Base-by-base conservation (phyloP, 2,888 invertebrate genomes). In the Schizaphis graminum region DNA sequence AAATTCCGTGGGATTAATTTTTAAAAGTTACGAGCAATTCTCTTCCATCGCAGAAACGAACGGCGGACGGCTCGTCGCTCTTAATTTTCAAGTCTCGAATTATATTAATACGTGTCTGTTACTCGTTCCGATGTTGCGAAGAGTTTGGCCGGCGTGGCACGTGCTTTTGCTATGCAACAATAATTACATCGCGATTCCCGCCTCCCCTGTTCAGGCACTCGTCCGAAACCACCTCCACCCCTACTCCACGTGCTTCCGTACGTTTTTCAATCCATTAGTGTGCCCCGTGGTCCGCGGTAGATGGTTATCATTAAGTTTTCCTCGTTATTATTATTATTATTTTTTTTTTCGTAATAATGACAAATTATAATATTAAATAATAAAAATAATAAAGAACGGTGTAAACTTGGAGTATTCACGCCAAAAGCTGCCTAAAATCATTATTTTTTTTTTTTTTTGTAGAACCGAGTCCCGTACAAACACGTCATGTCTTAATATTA, bases 231-330 rank as follows among this genome's bases (percentile, higher is more conserved):
- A 1, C 2, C 7, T 0, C 35, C 35, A n/a, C 2, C 2, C 5
- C 41, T 0, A 44, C 10, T n/a, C 26, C 1, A 26, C 24, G 3
- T 44, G 24, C 8, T 10, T 0, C 53, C 84, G 84, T 91, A 84
- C 84, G 91, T 84, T 91, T 91, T 84, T 91, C 91, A 91, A 84
- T 91, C 91, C 53, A 91, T 56, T 91, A 91, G 84, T 13, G 28
- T 7, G 53, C 26, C 24, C 35, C 91, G n/a, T 77, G 67, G n/a
- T 77, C 67, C 77, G 77, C 16, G n/a, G 49, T 28, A 84, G 77
- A 90, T 47, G 67, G 67, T 90, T 67, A 67, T 35, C 67, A 49
- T 47, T 90, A 49, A 35, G 24, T 67, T 67, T 35, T 67, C 35
- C 21, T 24, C 67, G 16, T 67, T 67, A n/a, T 16, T 67, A 16